These are phyloP conservation scores for Pterobdella sp. DNA, from an alignment of 2,888 invertebrate genomes.

Conservation along the genomic window DNA sequence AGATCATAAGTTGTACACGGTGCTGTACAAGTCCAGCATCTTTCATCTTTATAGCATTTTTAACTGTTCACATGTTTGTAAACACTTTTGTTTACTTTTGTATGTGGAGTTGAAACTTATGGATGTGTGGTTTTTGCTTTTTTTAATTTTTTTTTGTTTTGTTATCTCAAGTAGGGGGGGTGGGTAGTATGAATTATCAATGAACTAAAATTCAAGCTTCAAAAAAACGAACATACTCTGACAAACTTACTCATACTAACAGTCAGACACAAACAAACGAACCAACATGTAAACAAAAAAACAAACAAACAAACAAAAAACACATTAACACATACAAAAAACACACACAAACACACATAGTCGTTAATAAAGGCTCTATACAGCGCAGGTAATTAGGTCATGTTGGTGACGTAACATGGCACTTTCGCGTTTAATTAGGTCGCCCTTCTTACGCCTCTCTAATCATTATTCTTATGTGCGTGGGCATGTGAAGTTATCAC, in stretches of 20 bases:
- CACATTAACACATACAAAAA: background rate
- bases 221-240: background rate
- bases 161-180: too few relatives aligned
- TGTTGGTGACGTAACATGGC: background rate
- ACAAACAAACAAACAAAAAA: background rate
- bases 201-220: too few relatives aligned
- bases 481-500: background rate
- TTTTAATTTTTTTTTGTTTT: too few relatives aligned
- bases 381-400: background rate
- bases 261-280: background rate
- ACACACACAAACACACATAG: background rate
- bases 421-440: background rate
- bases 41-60: too few relatives aligned
- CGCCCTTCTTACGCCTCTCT: background rate
- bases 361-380: background rate
- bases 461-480: background rate
- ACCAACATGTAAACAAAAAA: background rate
- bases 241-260: background rate
- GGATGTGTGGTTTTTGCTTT: too few relatives aligned
- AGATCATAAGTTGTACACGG: too few relatives aligned
- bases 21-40: too few relatives aligned
- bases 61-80: too few relatives aligned
- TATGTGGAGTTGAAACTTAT: too few relatives aligned
- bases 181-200: too few relatives aligned
- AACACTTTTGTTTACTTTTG: too few relatives aligned